Evolutionary conservation across 2,888 invertebrate genomes (phyloP).

Genomic region (Morpho deidamia): DNA sequence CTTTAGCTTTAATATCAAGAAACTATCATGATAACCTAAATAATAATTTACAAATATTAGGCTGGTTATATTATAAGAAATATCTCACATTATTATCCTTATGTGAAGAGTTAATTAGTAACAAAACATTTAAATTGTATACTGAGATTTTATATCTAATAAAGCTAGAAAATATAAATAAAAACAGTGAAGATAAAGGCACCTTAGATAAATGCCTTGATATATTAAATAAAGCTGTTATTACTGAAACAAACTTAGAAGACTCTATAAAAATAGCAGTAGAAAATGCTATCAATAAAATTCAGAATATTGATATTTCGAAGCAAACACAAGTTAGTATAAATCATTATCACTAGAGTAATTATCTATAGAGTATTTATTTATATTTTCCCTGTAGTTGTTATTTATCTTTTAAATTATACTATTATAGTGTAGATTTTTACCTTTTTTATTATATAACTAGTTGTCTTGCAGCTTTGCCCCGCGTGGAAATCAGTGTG

Average conservation of each 20-base stretch:
- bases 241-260: conserved; percentile 47
- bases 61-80: conserved; percentile 82
- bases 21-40: conserved; percentile 66
- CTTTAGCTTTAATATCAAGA: conserved; percentile 82
- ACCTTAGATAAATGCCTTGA: conserved; percentile 40
- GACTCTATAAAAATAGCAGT: conserved; percentile 69
- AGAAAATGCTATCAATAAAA: conserved; percentile 74
- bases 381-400: no score
- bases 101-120: conserved; percentile 39
- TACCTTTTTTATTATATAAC: no score
- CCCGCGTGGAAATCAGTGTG: no score
- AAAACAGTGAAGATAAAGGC: conserved; percentile 35
- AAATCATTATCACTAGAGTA: neutral
- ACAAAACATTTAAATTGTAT: conserved; percentile 42
- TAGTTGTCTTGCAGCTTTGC: no score
- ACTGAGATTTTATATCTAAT: conserved; percentile 49
- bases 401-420: no score
- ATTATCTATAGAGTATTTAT: no score
- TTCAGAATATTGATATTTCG: conserved; percentile 77
- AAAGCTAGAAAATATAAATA: conserved; percentile 34
- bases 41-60: conserved; percentile 80
- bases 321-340: conserved; percentile 70
- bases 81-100: conserved; percentile 65
- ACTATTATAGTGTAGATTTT: no score
- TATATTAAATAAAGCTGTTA: conserved; percentile 34